Conservation (phyloP, 2,113 vertebrate species). For the Menidia beryllina region DNA sequence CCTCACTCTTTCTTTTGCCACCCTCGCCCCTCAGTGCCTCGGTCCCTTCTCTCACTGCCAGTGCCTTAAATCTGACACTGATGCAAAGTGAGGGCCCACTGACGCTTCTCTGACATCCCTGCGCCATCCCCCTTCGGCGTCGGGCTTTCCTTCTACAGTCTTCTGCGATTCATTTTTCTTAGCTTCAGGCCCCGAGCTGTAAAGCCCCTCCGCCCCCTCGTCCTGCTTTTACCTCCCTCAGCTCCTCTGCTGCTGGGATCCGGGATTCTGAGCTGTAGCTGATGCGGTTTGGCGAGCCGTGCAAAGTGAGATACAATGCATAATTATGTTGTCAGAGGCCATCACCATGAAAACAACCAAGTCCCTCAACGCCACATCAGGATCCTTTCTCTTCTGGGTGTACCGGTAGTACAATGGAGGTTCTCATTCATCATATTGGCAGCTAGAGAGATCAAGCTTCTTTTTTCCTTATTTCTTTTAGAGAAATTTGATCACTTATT, state of each 20-base stretch:
- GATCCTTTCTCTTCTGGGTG: conserved; percentile 46
- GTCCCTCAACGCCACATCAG: conserved; percentile 33
- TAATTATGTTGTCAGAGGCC: conserved; percentile 79
- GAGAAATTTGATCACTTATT: conserved; percentile 27
- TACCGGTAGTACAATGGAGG: conserved; percentile 54
- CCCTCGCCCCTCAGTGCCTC: conserved; percentile 50
- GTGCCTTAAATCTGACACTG: conserved; percentile 67
- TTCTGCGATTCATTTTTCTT: conserved; percentile 67
- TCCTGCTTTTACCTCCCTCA: conserved; percentile 6
- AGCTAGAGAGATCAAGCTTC: conserved; percentile 23
- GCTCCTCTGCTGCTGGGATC: conserved; percentile 23
- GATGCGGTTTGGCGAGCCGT: conserved; percentile 68
- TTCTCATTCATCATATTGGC: conserved; percentile 37
- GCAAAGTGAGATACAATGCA: conserved; percentile 67
- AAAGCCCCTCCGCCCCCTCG: background rate
- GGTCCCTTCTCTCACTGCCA: conserved; percentile 48
- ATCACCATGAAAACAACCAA: conserved; percentile 72
- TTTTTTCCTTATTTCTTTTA: too few species aligned
- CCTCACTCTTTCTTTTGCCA: conserved; percentile 48
- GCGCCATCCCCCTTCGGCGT: conserved; percentile 33
- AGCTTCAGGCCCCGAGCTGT: conserved; percentile 55
- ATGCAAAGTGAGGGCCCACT: conserved; percentile 75
- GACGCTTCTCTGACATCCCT: conserved; percentile 63
- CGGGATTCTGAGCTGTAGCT: conserved; percentile 53
- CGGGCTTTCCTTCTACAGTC: conserved; percentile 61